Evolutionary conservation across 2,888 invertebrate species (phyloP), one percentile per base, ranked within the genome.

Genomic region (Blastobasis lacticolella): DNA sequence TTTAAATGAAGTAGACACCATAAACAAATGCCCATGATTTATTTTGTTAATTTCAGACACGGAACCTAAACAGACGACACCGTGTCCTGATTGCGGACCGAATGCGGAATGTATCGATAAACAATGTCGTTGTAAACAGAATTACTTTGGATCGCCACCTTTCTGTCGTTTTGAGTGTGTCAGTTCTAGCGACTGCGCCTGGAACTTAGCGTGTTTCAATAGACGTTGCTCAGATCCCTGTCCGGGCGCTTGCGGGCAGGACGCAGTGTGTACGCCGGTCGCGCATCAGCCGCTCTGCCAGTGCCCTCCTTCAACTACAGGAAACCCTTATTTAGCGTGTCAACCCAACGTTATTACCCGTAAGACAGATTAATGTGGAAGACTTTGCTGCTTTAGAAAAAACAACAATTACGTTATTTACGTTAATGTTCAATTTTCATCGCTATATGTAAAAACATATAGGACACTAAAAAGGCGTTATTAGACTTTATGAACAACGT

Each of bases 181-280:
- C 5, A 79, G 92, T 54, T 93, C 93, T 67, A 91, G 91, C 37
- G 94, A 94, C 66, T 94, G 94, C 72, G 85, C 90, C 23, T 90
- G 92, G 58, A 91, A 91, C 62, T 89, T 90, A 56, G 92, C 93
- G 43, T 95, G 95, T 61, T 82, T 92, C 46, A 91, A 91, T 64
- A 91, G 91, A 67, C 93, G 91, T 73, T 95, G 95, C 69, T 81
- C 89, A 55, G 92, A 94, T 70, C 94, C 94, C 5, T 94, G 94
- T 66, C 92, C 92, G 0, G 93, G 94, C 57, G 92, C 92, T 37
- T 95, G 95, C 71, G 94, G 94, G 23, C 90, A 89, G 60, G 92
- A 92, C 66, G 93, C 94, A 1, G 82, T 90, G 50, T 95, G 95
- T 71, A 89, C 90, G 57, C 92, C 94, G 6, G 80, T 92, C 10